Evolutionary conservation across 1,140 invertebrate species (phyloP).

Genomic region (Drosophila erecta): DNA sequence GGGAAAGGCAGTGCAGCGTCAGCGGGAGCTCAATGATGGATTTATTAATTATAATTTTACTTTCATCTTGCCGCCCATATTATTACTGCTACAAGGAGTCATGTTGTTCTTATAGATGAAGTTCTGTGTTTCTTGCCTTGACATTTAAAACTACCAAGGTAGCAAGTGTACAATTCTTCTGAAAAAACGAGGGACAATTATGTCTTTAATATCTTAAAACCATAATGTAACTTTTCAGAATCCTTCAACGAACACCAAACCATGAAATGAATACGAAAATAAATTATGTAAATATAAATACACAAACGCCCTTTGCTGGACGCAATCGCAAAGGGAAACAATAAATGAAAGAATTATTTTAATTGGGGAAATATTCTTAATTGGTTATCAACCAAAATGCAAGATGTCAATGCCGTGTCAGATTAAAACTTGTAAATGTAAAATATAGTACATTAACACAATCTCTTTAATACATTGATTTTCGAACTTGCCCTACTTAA

Average conservation of each 20-base stretch:
- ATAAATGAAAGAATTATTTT: neutral
- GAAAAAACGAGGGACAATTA: no score
- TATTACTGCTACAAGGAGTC: conserved; percentile 14
- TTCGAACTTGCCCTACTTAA: neutral
- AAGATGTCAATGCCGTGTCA: neutral
- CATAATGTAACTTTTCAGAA: no score
- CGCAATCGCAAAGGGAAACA: neutral
- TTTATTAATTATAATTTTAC: conserved; percentile 70
- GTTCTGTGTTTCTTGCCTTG: neutral
- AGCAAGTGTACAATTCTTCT: no score
- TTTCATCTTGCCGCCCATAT: conserved; percentile 28
- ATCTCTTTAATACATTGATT: neutral
- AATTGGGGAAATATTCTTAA: neutral
- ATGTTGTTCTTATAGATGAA: neutral
- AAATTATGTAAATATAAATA: neutral
- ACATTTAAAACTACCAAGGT: neutral
- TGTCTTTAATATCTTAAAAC: no score
- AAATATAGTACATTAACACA: neutral
- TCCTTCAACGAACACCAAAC: no score
- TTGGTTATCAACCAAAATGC: neutral
- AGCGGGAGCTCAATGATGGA: conserved; percentile 45
- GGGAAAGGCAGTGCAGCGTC: conserved; percentile 3
- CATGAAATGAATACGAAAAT: neutral
- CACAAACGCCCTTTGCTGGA: neutral
- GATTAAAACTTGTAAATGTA: conserved; percentile 3